Evolutionary conservation across 2,113 vertebrate species (phyloP).

Genomic region (Picathartes gymnocephalus): DNA sequence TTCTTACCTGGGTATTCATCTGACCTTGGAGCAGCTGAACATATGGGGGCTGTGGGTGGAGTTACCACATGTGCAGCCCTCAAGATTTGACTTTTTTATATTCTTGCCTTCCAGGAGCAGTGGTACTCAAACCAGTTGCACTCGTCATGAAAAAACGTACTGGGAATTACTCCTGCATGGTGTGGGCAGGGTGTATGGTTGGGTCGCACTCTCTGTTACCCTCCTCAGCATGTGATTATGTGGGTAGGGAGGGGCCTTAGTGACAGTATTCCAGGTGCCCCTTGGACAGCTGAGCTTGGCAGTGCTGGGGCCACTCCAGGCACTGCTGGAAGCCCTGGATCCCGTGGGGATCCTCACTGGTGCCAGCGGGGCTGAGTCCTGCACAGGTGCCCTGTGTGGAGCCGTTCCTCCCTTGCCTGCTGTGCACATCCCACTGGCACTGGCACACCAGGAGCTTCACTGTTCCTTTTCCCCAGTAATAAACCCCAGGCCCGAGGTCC

Average conservation of each 20-base stretch:
- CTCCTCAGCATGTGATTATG: not conserved
- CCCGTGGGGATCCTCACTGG: rapidly evolving
- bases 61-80: no score
- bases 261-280: not conserved
- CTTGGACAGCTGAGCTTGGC: not conserved
- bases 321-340: not conserved
- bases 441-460: not conserved
- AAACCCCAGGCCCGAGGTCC: not conserved
- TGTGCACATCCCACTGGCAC: not conserved
- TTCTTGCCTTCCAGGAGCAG: not conserved
- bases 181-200: not conserved
- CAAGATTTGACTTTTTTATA: not conserved
- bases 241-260: not conserved
- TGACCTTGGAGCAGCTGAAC: not conserved
- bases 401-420: not conserved
- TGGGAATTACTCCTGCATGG: not conserved
- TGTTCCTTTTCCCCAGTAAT: not conserved
- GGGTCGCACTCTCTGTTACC: not conserved
- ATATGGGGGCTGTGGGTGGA: rapidly evolving
- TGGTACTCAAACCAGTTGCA: not conserved
- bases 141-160: not conserved
- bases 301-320: not conserved
- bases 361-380: not conserved
- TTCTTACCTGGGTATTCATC: not conserved
- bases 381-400: not conserved